These are phyloP conservation scores for Drosophila nannoptera DNA, from an alignment of 1,140 invertebrate species.

Conservation along the genomic window DNA sequence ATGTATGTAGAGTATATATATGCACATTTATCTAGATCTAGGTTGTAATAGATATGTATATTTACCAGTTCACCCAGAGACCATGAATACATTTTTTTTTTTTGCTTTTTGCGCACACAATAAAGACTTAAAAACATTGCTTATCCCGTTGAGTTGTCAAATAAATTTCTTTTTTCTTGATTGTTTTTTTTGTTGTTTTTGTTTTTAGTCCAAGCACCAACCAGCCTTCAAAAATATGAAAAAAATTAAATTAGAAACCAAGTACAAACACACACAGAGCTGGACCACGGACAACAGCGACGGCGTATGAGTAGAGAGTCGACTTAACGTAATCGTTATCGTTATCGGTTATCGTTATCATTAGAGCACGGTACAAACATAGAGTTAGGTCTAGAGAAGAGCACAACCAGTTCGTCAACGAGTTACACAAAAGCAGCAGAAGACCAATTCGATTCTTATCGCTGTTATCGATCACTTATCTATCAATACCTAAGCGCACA, in stretches of 20 bases:
- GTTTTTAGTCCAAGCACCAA: conserved; percentile 70
- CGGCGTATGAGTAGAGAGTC: conserved; percentile 16
- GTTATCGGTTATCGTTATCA: conserved; percentile 27
- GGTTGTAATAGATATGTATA: conserved; percentile 30
- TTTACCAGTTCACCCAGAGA: conserved; percentile 67
- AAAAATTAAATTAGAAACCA: conserved; percentile 30
- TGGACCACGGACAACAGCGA: conserved; percentile 16
- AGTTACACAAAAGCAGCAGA: conserved; percentile 27
- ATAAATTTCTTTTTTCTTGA: no score
- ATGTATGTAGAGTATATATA: conserved; percentile 34
- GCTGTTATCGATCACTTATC: conserved; percentile 1
- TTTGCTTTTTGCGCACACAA: conserved; percentile 48
- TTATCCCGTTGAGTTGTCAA: conserved; percentile 31
- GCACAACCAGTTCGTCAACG: conserved; percentile 17
- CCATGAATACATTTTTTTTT: conserved; percentile 63
- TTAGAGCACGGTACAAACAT: conserved; percentile 18
- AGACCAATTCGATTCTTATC: conserved; percentile 6
- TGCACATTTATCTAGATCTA: conserved; percentile 15
- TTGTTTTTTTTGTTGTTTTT: conserved; percentile 27
- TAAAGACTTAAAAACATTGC: conserved; percentile 59
- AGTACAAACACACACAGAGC: conserved; percentile 29
- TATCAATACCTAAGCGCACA: background rate
- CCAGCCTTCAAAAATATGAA: conserved; percentile 43
- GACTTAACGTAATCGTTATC: conserved; percentile 20
- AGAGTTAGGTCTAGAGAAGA: conserved; percentile 15